Conservation (phyloP, 2,113 vertebrate species). For the pig (Sus scrofa) region T2T-Sscrofa CM000821.6:4391001-4391500, state of each 20-base stretch:
- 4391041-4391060: not conserved
- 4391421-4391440: not conserved
- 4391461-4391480: not conserved
- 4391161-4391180: not conserved
- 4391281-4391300: not conserved
- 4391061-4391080: not conserved
- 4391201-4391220: not conserved
- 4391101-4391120: not conserved
- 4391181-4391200: not conserved
- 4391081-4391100: not conserved
- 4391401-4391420: not conserved
- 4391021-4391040: not conserved
- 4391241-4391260: not conserved
- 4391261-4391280: not conserved
- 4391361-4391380: not conserved
- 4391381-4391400: not conserved
- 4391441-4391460: not conserved
- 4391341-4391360: not conserved
- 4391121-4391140: not conserved
- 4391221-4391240: not conserved
- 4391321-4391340: not conserved
- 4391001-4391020: not conserved
- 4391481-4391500: not conserved
- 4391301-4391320: not conserved
- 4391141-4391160: not conserved